Conservation (phyloP, 1,140 invertebrate genomes). For the Linepithema humile region DNA sequence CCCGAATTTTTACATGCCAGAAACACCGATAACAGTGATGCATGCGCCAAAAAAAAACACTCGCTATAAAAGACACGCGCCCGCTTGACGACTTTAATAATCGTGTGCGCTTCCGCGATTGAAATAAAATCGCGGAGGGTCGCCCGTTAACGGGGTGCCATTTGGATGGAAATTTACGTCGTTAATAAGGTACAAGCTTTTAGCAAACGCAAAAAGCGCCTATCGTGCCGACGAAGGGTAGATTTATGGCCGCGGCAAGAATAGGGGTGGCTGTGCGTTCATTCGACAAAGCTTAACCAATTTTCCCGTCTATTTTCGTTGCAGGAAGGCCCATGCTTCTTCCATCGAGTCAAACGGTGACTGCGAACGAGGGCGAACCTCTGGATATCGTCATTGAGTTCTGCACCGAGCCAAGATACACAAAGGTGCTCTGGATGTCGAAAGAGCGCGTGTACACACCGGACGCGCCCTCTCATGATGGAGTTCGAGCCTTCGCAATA, state of each 20-base stretch:
- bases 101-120: background rate
- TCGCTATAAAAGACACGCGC: background rate
- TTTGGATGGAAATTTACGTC: constrained; percentile 49
- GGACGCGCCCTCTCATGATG: constrained; percentile 82
- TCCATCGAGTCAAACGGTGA: constrained; percentile 84
- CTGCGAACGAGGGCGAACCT: constrained; percentile 84
- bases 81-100: background rate
- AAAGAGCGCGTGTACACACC: constrained; percentile 85
- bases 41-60: background rate
- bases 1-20: background rate
- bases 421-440: constrained; percentile 86
- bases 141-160: constrained; percentile 9
- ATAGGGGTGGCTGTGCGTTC: background rate
- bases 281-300: constrained; percentile 38
- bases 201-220: background rate
- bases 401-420: constrained; percentile 86
- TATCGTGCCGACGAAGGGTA: background rate
- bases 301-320: constrained; percentile 71
- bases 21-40: background rate
- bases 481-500: constrained; percentile 85
- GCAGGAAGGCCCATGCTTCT: constrained; percentile 86
- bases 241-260: constrained; percentile 36
- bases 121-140: constrained; percentile 35
- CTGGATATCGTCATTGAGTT: constrained; percentile 85
- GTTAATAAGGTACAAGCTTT: constrained; percentile 63